Evolutionary conservation across 2,888 invertebrate species (phyloP).

Genomic region (Ennomos quercinarius): DNA sequence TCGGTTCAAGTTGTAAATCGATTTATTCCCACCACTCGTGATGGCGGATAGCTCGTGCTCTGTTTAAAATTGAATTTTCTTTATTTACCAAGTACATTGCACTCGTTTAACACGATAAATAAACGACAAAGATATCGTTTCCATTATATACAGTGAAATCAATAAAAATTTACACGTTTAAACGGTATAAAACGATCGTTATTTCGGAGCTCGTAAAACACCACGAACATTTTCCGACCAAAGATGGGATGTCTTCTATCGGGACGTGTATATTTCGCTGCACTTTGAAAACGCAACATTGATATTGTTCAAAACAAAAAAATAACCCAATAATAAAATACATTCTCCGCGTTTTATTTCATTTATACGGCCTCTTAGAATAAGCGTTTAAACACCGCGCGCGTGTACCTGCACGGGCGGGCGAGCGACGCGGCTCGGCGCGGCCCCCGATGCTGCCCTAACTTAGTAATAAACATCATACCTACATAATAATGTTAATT

Average conservation of each 20-base stretch:
- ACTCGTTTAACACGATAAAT: not conserved
- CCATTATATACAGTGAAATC: no score
- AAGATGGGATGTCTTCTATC: constrained; percentile 4
- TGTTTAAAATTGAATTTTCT: constrained; percentile 12
- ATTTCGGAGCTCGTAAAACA: constrained; percentile 9
- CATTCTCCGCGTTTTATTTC: no score
- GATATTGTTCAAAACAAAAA: not conserved
- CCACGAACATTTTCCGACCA: constrained; percentile 2
- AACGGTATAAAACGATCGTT: constrained; percentile 2
- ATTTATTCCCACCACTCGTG: not conserved
- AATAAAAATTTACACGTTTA: no score
- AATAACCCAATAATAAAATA: not conserved
- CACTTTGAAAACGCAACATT: not conserved
- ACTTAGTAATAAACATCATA: no score
- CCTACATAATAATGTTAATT: no score
- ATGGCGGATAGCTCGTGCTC: not conserved
- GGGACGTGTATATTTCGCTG: constrained; percentile 2
- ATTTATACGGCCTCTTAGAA: no score
- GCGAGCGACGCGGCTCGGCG: no score
- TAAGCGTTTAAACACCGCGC: no score
- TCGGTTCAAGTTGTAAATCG: no score
- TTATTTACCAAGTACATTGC: constrained; percentile 1
- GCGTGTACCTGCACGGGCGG: no score
- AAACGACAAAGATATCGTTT: constrained; percentile 5
- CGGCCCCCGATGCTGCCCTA: no score